Evolutionary conservation across 2,888 invertebrate species (phyloP), one percentile per base, ranked within the genome.

Genomic region (Strigamia crassipes): DNA sequence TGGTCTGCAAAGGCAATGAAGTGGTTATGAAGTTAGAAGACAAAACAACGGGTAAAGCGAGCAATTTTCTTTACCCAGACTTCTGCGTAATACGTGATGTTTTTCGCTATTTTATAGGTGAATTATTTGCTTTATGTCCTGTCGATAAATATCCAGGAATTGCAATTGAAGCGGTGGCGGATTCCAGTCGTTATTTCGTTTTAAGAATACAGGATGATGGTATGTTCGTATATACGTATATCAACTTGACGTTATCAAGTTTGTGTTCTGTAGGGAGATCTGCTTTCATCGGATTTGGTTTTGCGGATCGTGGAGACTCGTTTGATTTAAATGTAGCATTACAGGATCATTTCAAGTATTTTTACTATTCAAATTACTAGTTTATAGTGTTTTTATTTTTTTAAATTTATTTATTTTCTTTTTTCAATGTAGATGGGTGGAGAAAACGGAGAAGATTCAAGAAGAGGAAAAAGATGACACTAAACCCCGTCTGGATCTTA

Each of bases 281-380:
- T 78, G 99, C 99, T 21, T 99, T 96, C 87, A 95, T 99, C 87
- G 99, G 99, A 0, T 91, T 99, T 82, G 99, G 99, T 13, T 99
- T 99, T 89, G 94, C 96, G 1, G 99, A 99, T 88, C 91, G 99
- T 85, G 96, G 97, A 27, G 99, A 99, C 89, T 97, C 99, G 79
- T 99, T 99, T 90, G 99, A 99, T 90, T 90, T 99, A 83, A 99
- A 99, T 90, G 99, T 99, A 38, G 94, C 99, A 56, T 90, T 99
- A 81, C 99, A 99, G 90, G 97, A 98, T 88, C 97, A 98, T 88
- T 99, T 99, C 87, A 99, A 99, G 90, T 89, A 46, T 34, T 27
- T 0, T 41, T 81, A n/a, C n/a, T 78, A 34, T 42, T 46, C 21
- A 82, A 61, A 13, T 9, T n/a, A 77, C 21, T 21, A 21, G 10